phyloP scores from a whole-genome alignment of 2,888 invertebrate genomes.

The Protula sp. region DNA sequence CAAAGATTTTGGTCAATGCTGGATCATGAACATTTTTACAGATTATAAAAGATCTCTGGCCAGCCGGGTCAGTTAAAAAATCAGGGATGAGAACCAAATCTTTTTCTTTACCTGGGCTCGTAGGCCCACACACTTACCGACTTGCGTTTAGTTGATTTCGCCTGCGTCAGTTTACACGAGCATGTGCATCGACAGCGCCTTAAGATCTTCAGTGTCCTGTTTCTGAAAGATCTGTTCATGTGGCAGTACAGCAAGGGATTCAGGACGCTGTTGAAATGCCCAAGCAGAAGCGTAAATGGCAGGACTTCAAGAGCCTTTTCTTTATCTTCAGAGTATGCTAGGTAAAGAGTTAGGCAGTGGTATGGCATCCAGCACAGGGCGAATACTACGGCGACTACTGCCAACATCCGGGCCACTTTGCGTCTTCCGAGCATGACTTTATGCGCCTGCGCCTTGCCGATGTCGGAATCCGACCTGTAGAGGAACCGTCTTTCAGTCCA shows the following conservation, averaged over 20 bases:
- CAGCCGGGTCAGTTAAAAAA: no score
- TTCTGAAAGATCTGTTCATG: slow-evolving; percentile 21
- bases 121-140: no score
- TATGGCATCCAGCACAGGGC: slow-evolving; percentile 72
- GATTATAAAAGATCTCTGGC: no score
- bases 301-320: slow-evolving; percentile 38
- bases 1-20: no score
- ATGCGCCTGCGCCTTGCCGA: slow-evolving; percentile 4
- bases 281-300: slow-evolving; percentile 22
- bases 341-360: slow-evolving; percentile 15
- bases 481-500: slow-evolving; percentile 33
- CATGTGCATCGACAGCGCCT: neutral
- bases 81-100: no score
- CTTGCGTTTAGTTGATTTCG: no score
- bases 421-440: slow-evolving; percentile 45
- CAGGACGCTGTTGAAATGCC: slow-evolving; percentile 27
- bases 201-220: slow-evolving; percentile 1
- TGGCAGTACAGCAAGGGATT: slow-evolving; percentile 27
- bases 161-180: no score
- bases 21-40: no score
- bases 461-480: slow-evolving; percentile 32
- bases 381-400: slow-evolving; percentile 69
- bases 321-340: slow-evolving; percentile 21
- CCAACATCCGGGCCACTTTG: slow-evolving; percentile 71
- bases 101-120: no score